Percentiles rank a stretch among this genome's conserved stretches.
Evolutionary conservation across 2,888 invertebrate genomes (phyloP).

Genomic region (Tiliacea aurago): DNA sequence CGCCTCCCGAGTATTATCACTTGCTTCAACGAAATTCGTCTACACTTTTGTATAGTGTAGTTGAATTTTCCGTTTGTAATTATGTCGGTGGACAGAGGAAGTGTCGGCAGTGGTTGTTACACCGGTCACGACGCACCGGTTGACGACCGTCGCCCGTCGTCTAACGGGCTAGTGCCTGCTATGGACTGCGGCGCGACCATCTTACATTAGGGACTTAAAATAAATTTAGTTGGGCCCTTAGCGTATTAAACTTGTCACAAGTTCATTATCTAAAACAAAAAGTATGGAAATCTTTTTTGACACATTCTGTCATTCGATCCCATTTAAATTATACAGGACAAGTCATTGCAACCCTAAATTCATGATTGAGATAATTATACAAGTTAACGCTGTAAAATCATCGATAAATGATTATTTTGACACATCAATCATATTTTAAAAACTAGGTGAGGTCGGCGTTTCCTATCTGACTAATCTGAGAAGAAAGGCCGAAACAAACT

Average conservation of each 20-base stretch:
- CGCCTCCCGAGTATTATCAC: conserved; percentile 69
- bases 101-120: conserved; percentile 84
- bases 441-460: too few relatives aligned
- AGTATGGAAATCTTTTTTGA: not conserved
- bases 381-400: not conserved
- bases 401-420: too few relatives aligned
- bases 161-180: conserved; percentile 83
- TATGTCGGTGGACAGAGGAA: conserved; percentile 86
- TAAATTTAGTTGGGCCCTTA: conserved; percentile 54
- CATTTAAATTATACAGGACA: not conserved
- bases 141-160: conserved; percentile 80
- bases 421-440: too few relatives aligned
- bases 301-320: not conserved
- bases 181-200: conserved; percentile 84
- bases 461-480: too few relatives aligned
- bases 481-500: too few relatives aligned
- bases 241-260: conserved; percentile 28
- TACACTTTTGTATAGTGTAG: conserved; percentile 82
- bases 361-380: not conserved
- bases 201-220: conserved; percentile 77
- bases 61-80: conserved; percentile 89
- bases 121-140: conserved; percentile 85
- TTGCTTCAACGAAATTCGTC: conserved; percentile 82
- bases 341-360: not conserved
- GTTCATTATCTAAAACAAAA: conserved; percentile 3